A percentile compares a stretch with the other conserved stretches of the same genome.
phyloP scores from a whole-genome alignment of 2,888 invertebrate species.

The Heliconius cydno region DNA sequence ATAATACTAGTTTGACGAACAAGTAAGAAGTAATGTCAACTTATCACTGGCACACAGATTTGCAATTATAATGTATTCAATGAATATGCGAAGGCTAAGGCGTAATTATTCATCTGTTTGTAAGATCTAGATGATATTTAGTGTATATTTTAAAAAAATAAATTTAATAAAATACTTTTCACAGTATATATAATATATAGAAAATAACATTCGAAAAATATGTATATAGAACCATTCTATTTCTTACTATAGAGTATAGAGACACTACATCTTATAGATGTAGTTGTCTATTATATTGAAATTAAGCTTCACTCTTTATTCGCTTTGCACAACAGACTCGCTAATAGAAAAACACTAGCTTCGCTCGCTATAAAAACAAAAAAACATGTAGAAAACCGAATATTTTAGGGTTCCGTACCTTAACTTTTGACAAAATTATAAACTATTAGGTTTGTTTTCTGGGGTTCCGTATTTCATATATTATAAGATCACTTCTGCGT shows the following conservation, averaged over 20 bases:
- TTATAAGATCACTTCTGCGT: too few relatives aligned
- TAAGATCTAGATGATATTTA: background rate
- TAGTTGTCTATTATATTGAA: too few relatives aligned
- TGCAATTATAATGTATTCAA: conserved; percentile 6
- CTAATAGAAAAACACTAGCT: background rate
- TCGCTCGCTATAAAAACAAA: background rate
- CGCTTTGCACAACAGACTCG: background rate
- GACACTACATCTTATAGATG: too few relatives aligned
- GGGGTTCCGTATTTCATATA: too few relatives aligned
- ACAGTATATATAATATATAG: too few relatives aligned
- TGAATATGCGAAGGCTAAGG: conserved; percentile 2
- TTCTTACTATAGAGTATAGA: too few relatives aligned
- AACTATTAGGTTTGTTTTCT: too few relatives aligned
- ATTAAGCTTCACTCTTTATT: background rate
- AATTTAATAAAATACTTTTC: background rate
- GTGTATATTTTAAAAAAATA: background rate
- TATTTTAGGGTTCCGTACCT: background rate
- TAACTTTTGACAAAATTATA: too few relatives aligned
- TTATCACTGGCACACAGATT: background rate
- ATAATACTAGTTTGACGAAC: conserved; percentile 11
- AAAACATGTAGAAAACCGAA: background rate
- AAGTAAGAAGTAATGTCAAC: conserved; percentile 3
- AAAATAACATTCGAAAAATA: too few relatives aligned
- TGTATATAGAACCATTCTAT: too few relatives aligned
- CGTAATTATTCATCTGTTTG: conserved; percentile 9